Evolutionary conservation across 1,140 invertebrate genomes (phyloP).

Genomic region (Leptinotarsa texana): DNA sequence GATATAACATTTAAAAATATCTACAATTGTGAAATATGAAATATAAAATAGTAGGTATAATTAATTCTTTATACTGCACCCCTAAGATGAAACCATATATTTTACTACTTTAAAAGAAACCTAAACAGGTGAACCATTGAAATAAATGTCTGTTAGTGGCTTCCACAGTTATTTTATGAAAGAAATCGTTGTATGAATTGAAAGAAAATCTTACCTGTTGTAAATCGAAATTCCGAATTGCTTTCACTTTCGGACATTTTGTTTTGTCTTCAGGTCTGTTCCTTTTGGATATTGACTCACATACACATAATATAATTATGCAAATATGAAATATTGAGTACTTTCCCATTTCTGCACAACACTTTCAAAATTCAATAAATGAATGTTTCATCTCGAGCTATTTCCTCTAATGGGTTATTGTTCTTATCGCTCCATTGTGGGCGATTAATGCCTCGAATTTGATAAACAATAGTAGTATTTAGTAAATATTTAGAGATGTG

Average conservation of each 20-base stretch:
- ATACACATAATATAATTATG: not conserved
- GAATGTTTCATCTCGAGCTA: constrained; percentile 8
- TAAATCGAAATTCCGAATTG: constrained; percentile 61
- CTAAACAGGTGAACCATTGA: not conserved
- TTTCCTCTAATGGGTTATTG: constrained; percentile 6
- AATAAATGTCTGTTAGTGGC: not conserved
- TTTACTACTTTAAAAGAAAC: not conserved
- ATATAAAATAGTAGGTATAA: too few relatives aligned
- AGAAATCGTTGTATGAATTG: not conserved
- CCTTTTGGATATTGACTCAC: constrained; percentile 26
- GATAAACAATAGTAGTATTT: not conserved
- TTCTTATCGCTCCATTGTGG: constrained; percentile 18
- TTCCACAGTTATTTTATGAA: constrained; percentile 3
- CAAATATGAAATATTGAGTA: not conserved
- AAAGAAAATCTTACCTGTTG: constrained; percentile 47
- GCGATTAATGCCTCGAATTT: constrained; percentile 4
- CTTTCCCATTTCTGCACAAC: not conserved
- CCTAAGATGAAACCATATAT: too few relatives aligned
- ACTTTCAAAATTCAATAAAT: constrained; percentile 6
- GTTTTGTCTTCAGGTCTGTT: constrained; percentile 62
- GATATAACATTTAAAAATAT: too few relatives aligned
- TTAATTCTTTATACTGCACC: too few relatives aligned
- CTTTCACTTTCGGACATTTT: constrained; percentile 63
- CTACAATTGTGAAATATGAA: too few relatives aligned
- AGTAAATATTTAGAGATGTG: not conserved